Evolutionary conservation across 2,797 vertebrate species (phyloP).

Genomic region (Okamejei kenojei): DNA sequence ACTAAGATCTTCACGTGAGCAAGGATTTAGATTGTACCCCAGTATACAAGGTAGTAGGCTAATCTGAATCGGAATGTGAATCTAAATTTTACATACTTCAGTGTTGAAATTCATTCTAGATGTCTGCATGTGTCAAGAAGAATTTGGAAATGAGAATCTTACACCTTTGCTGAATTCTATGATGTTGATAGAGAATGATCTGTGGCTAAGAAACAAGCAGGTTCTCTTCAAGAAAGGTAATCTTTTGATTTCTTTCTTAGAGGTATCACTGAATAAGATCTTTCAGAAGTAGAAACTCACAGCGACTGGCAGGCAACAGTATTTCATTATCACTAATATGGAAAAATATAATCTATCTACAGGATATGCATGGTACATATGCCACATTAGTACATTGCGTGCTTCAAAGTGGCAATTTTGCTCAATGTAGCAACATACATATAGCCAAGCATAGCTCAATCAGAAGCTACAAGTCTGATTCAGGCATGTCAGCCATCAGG

Average conservation of each 20-base stretch:
- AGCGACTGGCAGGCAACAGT: constrained; percentile 33
- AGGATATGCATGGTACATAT: constrained; percentile 48
- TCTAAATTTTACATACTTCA: neutral
- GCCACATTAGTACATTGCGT: constrained; percentile 24
- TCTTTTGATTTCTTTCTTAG: neutral
- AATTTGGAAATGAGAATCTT: neutral
- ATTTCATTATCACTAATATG: constrained; percentile 37
- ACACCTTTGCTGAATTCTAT: neutral
- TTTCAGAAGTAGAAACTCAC: neutral
- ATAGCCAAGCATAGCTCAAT: constrained; percentile 1
- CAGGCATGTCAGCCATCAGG: constrained; percentile 85
- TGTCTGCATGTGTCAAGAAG: neutral
- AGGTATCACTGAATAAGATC: constrained; percentile 17
- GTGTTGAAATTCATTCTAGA: neutral
- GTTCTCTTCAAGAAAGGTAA: neutral
- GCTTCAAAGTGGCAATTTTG: constrained; percentile 27
- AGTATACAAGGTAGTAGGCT: no score
- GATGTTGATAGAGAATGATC: neutral
- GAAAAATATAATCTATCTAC: constrained; percentile 55
- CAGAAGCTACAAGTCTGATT: constrained; percentile 79
- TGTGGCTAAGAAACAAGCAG: neutral
- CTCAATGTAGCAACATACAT: constrained; percentile 26
- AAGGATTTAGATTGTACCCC: no score
- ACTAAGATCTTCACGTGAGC: no score
- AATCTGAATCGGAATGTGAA: no score